These are phyloP conservation scores for Zapornia atra DNA, from an alignment of 2,113 vertebrate genomes.

Conservation along the genomic window DNA sequence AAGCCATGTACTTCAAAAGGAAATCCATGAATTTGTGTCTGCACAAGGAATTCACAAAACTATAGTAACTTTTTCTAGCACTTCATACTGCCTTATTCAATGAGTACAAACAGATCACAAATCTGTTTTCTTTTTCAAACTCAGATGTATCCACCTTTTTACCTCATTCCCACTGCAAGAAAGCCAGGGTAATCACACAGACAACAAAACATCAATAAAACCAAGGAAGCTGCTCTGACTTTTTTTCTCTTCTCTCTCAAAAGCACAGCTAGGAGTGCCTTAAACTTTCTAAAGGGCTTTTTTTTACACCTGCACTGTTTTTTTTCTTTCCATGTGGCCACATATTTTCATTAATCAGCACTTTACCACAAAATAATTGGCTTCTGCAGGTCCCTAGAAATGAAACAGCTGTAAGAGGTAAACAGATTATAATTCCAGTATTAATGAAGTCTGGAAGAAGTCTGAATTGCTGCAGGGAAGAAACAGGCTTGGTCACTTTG, in stretches of 20 bases:
- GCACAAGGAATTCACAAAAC: neutral
- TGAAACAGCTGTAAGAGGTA: conserved; percentile 40
- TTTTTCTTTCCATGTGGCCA: conserved; percentile 28
- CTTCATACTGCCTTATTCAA: neutral
- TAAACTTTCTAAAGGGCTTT: neutral
- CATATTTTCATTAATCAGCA: conserved; percentile 58
- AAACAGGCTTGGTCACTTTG: neutral
- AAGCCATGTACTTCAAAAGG: neutral
- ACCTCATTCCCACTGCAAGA: neutral
- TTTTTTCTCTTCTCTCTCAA: neutral
- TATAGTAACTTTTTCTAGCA: neutral
- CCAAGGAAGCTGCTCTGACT: conserved; percentile 6
- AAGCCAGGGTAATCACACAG: neutral
- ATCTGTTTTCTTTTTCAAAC: neutral
- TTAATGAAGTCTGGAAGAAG: conserved; percentile 46
- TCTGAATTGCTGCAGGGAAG: conserved; percentile 16
- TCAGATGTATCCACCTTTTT: neutral
- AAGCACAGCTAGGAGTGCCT: neutral
- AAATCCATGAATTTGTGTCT: neutral
- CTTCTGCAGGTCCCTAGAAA: conserved; percentile 36
- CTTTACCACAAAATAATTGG: conserved; percentile 26
- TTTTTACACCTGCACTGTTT: neutral
- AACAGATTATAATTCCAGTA: conserved; percentile 52
- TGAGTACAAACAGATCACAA: neutral
- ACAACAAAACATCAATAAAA: neutral